Percentiles rank a stretch among this genome's conserved stretches.
Evolutionary conservation across 2,888 invertebrate species (phyloP).

Genomic region (Pyrrhopygopsis socrates): DNA sequence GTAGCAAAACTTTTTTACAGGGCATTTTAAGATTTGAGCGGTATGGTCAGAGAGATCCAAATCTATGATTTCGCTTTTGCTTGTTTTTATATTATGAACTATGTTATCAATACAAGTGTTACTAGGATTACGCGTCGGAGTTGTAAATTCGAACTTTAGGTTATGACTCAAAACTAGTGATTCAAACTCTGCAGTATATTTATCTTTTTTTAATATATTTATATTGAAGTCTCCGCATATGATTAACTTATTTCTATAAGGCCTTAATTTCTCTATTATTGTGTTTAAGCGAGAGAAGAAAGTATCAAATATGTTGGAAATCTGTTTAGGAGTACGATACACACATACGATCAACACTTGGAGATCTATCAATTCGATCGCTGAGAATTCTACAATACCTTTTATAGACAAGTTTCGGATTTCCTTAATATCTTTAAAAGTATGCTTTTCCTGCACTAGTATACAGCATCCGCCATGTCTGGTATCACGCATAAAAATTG

Average conservation of each 20-base stretch:
- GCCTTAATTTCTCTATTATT: neutral
- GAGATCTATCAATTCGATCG: neutral
- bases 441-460: neutral
- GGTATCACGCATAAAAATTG: neutral
- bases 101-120: conserved; percentile 8
- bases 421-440: too few relatives aligned
- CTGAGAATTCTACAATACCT: neutral
- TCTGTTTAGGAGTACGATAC: neutral
- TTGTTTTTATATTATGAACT: neutral
- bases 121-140: neutral
- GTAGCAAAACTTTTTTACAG: neutral
- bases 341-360: neutral
- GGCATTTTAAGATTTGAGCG: conserved; percentile 15
- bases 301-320: neutral
- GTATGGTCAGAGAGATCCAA: neutral
- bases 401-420: too few relatives aligned
- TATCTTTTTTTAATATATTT: conserved; percentile 1
- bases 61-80: neutral
- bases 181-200: neutral
- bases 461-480: conserved; percentile 21
- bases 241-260: neutral
- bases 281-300: neutral
- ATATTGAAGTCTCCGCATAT: too few relatives aligned
- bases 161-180: neutral
- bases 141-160: conserved; percentile 1